Evolutionary conservation across 2,113 vertebrate species (phyloP).

Genomic region (Lichenostomus cassidix): DNA sequence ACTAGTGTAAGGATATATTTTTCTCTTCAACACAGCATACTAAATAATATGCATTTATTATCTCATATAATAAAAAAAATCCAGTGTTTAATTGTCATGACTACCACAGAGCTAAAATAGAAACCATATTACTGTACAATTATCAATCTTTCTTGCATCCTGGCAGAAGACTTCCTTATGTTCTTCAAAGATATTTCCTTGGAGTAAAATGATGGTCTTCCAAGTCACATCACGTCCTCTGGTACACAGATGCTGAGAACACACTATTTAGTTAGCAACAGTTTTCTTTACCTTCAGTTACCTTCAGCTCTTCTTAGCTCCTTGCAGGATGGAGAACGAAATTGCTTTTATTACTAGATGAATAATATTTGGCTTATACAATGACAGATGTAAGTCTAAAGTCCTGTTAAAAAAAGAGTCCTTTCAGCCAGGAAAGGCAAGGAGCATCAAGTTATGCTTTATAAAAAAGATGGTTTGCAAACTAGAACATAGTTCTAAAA

Average conservation of each 20-base stretch:
- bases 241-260: background rate
- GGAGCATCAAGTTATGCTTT: background rate
- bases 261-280: background rate
- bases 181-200: background rate
- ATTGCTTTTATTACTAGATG: background rate
- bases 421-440: background rate
- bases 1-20: background rate
- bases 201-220: background rate
- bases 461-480: background rate
- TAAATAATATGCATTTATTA: slow-evolving; percentile 28
- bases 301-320: background rate
- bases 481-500: background rate
- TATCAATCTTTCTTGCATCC: background rate
- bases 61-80: background rate
- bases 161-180: background rate
- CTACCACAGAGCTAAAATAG: slow-evolving; percentile 5
- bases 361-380: background rate
- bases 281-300: background rate
- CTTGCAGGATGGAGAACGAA: background rate
- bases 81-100: background rate
- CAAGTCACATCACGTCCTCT: background rate
- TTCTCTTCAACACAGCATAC: background rate
- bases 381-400: background rate
- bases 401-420: background rate
- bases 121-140: background rate